Percentiles rank a stretch among this genome's conserved stretches.
Evolutionary conservation across 2,888 invertebrate species (phyloP).

Genomic region (Agriotes lineatus): DNA sequence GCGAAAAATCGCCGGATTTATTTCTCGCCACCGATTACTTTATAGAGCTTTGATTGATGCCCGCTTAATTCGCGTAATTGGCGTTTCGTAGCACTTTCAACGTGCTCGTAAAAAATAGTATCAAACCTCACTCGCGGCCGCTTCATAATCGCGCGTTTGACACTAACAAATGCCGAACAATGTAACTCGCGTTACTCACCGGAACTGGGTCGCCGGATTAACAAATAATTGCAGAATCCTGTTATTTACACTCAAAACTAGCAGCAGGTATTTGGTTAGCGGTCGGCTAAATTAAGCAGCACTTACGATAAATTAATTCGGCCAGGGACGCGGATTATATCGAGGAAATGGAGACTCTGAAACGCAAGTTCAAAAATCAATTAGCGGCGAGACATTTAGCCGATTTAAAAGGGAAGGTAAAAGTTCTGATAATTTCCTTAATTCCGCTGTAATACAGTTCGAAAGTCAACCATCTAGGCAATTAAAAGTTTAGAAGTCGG

Average conservation of each 20-base stretch:
- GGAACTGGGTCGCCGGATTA: constrained; percentile 23
- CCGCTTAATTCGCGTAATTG: constrained; percentile 29
- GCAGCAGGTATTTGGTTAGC: constrained; percentile 16
- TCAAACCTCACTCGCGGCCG: neutral
- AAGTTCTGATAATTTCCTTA: no score
- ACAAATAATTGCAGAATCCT: constrained; percentile 26
- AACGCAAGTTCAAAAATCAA: no score
- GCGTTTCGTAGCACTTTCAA: constrained; percentile 25
- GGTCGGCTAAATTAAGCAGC: constrained; percentile 6
- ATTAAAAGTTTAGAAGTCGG: no score
- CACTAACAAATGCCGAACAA: constrained; percentile 32
- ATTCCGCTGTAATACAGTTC: no score
- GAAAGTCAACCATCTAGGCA: no score
- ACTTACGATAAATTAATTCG: constrained; percentile 7
- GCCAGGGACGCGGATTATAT: no score
- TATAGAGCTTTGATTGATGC: constrained; percentile 22
- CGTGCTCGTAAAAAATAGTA: neutral
- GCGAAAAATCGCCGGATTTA: constrained; percentile 32
- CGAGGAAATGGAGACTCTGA: no score
- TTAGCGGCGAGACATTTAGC: no score
- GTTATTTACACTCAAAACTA: constrained; percentile 21
- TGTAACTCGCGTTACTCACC: constrained; percentile 31
- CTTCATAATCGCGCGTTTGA: constrained; percentile 25
- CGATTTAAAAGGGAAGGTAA: no score
- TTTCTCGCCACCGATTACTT: constrained; percentile 27